Evolutionary conservation across 2,888 invertebrate genomes (phyloP).

Genomic region (Dysmachus trigonus): DNA sequence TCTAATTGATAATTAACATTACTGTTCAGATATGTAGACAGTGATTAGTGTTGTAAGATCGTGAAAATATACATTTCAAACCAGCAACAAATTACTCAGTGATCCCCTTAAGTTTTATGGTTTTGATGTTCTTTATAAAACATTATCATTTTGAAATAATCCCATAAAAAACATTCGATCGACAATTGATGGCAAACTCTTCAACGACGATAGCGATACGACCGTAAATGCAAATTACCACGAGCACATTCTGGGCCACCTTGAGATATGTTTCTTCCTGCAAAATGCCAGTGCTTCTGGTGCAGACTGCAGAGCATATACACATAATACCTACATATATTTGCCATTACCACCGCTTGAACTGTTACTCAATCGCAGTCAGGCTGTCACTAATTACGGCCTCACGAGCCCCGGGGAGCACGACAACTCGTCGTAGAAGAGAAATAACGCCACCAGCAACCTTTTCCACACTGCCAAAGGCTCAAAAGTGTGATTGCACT

Average conservation of each 20-base stretch:
- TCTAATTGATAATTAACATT: background rate
- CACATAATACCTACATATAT: background rate
- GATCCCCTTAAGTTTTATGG: background rate
- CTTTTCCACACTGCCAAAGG: background rate
- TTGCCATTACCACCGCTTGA: background rate
- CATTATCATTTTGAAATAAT: background rate
- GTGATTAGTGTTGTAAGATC: background rate
- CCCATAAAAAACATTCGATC: background rate
- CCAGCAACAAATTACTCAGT: background rate
- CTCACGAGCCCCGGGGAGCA: background rate
- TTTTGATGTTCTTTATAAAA: background rate
- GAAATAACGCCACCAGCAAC: background rate
- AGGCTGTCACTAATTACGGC: background rate
- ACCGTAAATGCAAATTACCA: background rate
- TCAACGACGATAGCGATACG: background rate
- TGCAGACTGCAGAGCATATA: background rate
- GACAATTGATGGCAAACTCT: background rate
- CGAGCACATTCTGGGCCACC: conserved; percentile 9
- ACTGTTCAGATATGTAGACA: background rate
- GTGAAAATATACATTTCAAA: background rate
- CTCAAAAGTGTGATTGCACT: conserved; percentile 10
- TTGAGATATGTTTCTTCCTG: conserved; percentile 13
- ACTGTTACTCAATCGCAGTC: conserved; percentile 2
- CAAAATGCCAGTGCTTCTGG: background rate
- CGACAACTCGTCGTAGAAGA: background rate